A percentile compares a stretch with the other conserved stretches of the same genome.
Evolutionary conservation across 2,797 vertebrate genomes (phyloP).

Genomic region (Mastacembelus armatus): DNA sequence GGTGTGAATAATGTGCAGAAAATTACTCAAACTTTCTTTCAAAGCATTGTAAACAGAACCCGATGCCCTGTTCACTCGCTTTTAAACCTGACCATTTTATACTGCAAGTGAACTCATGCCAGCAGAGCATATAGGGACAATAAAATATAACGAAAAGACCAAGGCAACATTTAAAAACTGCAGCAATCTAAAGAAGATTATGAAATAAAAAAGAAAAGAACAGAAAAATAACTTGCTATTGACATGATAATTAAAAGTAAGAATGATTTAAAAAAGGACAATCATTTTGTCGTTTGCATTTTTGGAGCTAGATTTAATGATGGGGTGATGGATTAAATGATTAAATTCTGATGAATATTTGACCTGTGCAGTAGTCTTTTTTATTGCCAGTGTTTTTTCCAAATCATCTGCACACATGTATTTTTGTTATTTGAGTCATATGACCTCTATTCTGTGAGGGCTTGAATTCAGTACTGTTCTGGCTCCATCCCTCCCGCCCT

Average conservation of each 20-base stretch:
- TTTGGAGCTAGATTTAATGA: too few relatives aligned
- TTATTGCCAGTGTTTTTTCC: not conserved
- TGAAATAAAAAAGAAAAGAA: too few relatives aligned
- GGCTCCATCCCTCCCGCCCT: slow-evolving; percentile 21
- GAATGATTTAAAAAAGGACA: too few relatives aligned
- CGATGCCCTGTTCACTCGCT: not conserved
- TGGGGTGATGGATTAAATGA: too few relatives aligned
- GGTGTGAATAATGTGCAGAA: slow-evolving; percentile 62
- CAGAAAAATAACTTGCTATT: too few relatives aligned
- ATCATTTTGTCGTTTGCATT: too few relatives aligned
- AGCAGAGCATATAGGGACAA: not conserved
- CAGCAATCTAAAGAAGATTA: not conserved
- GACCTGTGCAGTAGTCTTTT: not conserved
- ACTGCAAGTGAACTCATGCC: not conserved
- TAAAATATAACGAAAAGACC: not conserved
- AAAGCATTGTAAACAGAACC: slow-evolving; percentile 34
- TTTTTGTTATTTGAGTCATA: slow-evolving; percentile 6
- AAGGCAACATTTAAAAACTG: not conserved
- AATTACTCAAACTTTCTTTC: slow-evolving; percentile 47
- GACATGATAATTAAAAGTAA: too few relatives aligned
- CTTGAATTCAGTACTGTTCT: slow-evolving; percentile 24
- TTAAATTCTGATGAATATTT: not conserved
- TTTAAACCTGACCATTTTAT: not conserved
- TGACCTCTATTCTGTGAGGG: slow-evolving; percentile 9
- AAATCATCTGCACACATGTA: not conserved